Evolutionary conservation across 2,113 vertebrate genomes (phyloP), one percentile per base, ranked within the genome.

Genomic region (Zosterops hypoxanthus): DNA sequence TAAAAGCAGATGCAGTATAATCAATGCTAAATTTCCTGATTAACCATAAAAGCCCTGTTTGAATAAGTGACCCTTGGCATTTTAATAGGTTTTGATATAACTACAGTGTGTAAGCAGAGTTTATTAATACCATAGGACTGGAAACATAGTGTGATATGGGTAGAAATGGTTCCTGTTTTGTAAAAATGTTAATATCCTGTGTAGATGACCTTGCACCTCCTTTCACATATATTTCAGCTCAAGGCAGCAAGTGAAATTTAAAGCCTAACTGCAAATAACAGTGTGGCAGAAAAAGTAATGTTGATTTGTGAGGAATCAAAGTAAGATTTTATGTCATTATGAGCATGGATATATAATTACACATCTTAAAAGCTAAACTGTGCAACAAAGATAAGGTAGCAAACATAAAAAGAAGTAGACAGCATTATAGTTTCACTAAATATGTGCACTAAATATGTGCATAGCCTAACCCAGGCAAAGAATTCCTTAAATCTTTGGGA

Each of bases 401-500:
- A 34, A 83, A 76, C 28, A 59, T 59, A 82, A 86, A 85, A 88
- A 86, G 16, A 68, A 84, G 34, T 39, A 78, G 71, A 93, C 75
- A 80, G 53, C n/a, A 66, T 91, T 91, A 93, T 9, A 42, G 71
- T 86, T 94, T 70, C 42, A 77, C 33, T 85, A 90, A 96, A 72
- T 82, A 82, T n/a, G n/a, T 64, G 9, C 56, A 49, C 44, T 75
- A 92, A 97, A 87, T 84, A 82, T n/a, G 41, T 42, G 23, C 52
- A 34, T 78, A 78, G 16, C 8, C 6, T 72, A 90, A 85, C 47
- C 22, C 69, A 65, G 24, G 34, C 46, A 66, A 56, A 78, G 68
- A 90, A 29, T 86, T 87, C 52, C 59, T 44, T 97, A 94, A 95
- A 88, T 94, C 91, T 86, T 52, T 71, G 44, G 53, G 61, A 97